A percentile compares a stretch with the other conserved stretches of the same genome.
Conservation (phyloP, 35 echinoderm and acorn worm genomes). For the Diadema setosum region DNA sequence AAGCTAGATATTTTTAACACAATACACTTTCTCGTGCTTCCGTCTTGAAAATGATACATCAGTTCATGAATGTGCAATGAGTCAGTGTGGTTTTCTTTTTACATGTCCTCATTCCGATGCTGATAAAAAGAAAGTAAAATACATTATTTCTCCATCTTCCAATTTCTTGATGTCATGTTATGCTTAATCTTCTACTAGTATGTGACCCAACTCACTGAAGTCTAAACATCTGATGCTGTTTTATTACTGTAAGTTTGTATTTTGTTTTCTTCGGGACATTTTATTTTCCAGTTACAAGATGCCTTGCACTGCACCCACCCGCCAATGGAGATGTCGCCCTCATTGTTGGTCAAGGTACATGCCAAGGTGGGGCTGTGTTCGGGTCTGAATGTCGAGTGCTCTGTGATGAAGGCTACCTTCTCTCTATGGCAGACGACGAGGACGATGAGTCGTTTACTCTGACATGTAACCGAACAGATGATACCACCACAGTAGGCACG, state of each 20-base stretch:
- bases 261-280: not conserved
- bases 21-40: too few species aligned
- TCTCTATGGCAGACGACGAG: not conserved
- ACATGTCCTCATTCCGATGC: too few species aligned
- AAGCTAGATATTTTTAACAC: too few species aligned
- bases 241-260: not conserved
- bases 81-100: too few species aligned
- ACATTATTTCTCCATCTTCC: too few species aligned
- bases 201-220: too few species aligned
- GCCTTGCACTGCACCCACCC: not conserved
- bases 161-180: too few species aligned
- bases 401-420: slow-evolving; percentile 3
- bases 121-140: too few species aligned
- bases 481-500: not conserved
- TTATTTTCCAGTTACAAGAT: slow-evolving; percentile 23
- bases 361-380: not conserved
- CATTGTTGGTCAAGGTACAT: slow-evolving; percentile 6
- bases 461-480: not conserved
- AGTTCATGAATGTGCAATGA: too few species aligned
- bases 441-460: not conserved
- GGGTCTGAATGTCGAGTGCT: not conserved
- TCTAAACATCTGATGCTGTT: too few species aligned
- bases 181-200: too few species aligned
- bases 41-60: too few species aligned
- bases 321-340: slow-evolving; percentile 9